Conservation (phyloP, 64 coral and sea anemone species). For the Pocillopora verrucosa region DNA sequence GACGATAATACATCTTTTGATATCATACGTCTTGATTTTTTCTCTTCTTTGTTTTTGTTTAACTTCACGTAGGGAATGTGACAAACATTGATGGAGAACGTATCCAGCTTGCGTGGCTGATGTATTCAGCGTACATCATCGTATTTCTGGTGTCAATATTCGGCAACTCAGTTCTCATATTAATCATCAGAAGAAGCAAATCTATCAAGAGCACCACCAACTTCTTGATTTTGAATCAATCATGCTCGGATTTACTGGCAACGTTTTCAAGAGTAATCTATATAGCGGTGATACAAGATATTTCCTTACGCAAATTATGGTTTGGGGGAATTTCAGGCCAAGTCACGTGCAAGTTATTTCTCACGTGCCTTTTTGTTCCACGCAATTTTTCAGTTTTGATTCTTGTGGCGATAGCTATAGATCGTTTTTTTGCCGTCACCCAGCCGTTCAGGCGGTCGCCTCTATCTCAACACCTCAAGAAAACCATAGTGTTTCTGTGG, state of each 20-base stretch:
- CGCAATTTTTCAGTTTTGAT: not conserved
- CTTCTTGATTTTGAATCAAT: not conserved
- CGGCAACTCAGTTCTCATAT: not conserved
- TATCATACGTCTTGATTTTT: no score
- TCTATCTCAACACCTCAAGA: not conserved
- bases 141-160: not conserved
- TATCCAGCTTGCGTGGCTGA: not conserved
- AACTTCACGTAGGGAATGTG: not conserved
- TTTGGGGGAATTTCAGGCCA: not conserved
- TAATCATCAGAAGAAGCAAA: not conserved
- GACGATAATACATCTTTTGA: no score
- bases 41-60: not conserved
- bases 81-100: not conserved
- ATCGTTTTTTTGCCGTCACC: not conserved
- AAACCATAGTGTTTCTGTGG: not conserved
- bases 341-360: not conserved
- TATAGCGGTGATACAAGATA: not conserved
- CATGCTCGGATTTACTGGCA: not conserved
- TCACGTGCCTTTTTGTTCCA: not conserved
- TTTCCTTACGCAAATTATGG: not conserved
- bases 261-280: not conserved
- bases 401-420: not conserved
- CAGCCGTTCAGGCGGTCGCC: not conserved
- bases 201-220: not conserved
- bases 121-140: not conserved